Conservation (phyloP, 2,888 invertebrate species). For the Aradus depressus region DNA sequence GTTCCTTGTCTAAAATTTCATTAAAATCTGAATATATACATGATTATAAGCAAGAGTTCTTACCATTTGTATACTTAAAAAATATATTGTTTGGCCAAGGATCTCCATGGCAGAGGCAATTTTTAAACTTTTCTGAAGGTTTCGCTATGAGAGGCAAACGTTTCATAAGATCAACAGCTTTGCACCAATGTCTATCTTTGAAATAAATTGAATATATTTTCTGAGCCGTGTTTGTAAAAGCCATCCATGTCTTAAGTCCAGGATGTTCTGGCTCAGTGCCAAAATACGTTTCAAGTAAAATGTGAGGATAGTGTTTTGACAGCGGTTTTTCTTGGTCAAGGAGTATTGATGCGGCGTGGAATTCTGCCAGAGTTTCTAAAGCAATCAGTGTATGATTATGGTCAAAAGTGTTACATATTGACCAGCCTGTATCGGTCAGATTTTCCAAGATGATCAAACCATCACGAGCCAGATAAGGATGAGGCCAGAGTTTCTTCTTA, state of each 20-base stretch:
- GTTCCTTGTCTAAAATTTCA: no score
- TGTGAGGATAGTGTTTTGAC: not conserved
- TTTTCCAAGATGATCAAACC: constrained; percentile 19
- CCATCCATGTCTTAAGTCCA: constrained; percentile 14
- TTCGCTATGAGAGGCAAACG: not conserved
- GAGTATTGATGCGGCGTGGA: constrained; percentile 16
- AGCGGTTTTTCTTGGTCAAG: not conserved
- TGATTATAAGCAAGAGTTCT: no score
- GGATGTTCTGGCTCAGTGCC: not conserved
- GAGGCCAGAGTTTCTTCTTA: constrained; percentile 8
- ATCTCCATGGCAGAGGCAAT: constrained; percentile 19
- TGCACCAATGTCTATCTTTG: not conserved
- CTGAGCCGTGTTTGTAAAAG: constrained; percentile 1
- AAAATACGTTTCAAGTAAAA: constrained; percentile 17
- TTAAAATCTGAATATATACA: no score
- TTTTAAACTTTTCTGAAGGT: constrained; percentile 4
- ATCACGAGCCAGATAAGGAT: not conserved
- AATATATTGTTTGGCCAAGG: constrained; percentile 22
- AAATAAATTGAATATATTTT: constrained; percentile 5
- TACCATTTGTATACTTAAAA: constrained; percentile 15
- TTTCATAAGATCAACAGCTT: not conserved
- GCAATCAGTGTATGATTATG: constrained; percentile 1
- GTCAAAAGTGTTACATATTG: not conserved
- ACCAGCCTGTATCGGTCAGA: constrained; percentile 11
- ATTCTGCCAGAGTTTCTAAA: constrained; percentile 8